Conservation (phyloP, 2,888 invertebrate genomes). For the Pachymerium ferrugineum region DNA sequence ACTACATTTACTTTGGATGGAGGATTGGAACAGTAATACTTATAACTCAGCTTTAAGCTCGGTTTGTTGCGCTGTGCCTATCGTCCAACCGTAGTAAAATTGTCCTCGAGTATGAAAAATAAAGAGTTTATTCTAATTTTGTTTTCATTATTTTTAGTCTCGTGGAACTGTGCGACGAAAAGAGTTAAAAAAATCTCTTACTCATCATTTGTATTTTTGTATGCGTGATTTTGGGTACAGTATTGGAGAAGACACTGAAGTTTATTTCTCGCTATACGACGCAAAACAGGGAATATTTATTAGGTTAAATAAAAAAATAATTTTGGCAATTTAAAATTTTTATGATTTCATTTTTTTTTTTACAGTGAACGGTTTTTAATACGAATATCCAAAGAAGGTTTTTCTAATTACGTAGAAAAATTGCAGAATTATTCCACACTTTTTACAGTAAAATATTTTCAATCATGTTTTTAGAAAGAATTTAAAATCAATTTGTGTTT, state of each 20-base stretch:
- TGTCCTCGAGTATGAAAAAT: not conserved
- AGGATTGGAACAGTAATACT: conserved; percentile 35
- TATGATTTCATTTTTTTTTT: conserved; percentile 35
- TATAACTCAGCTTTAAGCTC: too few relatives aligned
- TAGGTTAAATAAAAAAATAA: conserved; percentile 48
- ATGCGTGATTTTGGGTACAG: conserved; percentile 84
- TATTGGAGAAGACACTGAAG: conserved; percentile 79
- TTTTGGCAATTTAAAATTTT: conserved; percentile 31
- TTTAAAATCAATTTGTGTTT: conserved; percentile 42
- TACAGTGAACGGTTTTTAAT: conserved; percentile 78
- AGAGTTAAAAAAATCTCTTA: conserved; percentile 51
- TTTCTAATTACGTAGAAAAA: conserved; percentile 81
- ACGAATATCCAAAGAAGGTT: conserved; percentile 80
- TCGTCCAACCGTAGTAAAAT: not conserved
- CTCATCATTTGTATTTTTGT: conserved; percentile 77
- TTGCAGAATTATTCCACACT: conserved; percentile 81
- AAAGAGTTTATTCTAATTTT: conserved; percentile 1
- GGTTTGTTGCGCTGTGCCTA: too few relatives aligned
- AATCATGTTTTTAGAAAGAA: not conserved
- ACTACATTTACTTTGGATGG: too few relatives aligned
- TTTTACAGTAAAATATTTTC: conserved; percentile 63
- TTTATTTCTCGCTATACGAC: conserved; percentile 81
- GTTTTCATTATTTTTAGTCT: conserved; percentile 44
- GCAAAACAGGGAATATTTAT: conserved; percentile 68
- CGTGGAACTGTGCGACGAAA: conserved; percentile 57